Evolutionary conservation across 1,140 invertebrate species (phyloP).

Genomic region (Fragariocoptes setiger): DNA sequence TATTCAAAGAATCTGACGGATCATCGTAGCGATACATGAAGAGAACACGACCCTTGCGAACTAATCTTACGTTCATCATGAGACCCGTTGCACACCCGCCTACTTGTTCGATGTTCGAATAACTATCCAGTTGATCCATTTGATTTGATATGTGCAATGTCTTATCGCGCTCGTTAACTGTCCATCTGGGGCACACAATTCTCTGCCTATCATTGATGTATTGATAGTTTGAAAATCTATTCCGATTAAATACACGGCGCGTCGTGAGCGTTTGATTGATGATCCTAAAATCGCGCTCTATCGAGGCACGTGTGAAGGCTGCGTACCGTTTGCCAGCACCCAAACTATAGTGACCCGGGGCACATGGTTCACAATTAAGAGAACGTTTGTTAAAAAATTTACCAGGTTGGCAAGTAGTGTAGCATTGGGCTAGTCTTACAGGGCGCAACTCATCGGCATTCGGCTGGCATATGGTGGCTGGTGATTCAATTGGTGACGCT

Average conservation of each 20-base stretch:
- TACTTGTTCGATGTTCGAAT: background rate
- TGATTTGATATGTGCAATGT: too few relatives aligned
- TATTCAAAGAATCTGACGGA: background rate
- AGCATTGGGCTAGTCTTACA: slow-evolving; percentile 7
- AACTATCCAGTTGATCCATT: too few relatives aligned
- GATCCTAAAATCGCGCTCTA: slow-evolving; percentile 19
- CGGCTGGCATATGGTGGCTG: background rate
- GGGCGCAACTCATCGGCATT: background rate
- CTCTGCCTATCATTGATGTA: background rate
- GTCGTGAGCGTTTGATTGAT: slow-evolving; percentile 17
- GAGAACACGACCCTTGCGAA: background rate
- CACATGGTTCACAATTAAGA: slow-evolving; percentile 20
- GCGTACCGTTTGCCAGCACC: slow-evolving; percentile 22
- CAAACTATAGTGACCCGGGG: slow-evolving; percentile 22
- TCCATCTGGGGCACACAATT: background rate
- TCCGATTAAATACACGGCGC: background rate
- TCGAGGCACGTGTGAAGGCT: slow-evolving; percentile 16
- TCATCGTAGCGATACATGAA: background rate
- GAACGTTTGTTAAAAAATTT: slow-evolving; percentile 18
- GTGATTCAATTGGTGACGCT: slow-evolving; percentile 9
- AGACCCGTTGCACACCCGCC: background rate
- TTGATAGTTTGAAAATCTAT: background rate
- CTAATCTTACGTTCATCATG: slow-evolving; percentile 1
- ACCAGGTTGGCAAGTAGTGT: slow-evolving; percentile 21
- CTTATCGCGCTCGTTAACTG: too few relatives aligned